Percentiles rank a stretch among this genome's conserved stretches.
These are phyloP conservation scores for Nematostella vectensis DNA, from an alignment of 92 coral and sea anemone genomes.

Conservation along the genomic window DNA sequence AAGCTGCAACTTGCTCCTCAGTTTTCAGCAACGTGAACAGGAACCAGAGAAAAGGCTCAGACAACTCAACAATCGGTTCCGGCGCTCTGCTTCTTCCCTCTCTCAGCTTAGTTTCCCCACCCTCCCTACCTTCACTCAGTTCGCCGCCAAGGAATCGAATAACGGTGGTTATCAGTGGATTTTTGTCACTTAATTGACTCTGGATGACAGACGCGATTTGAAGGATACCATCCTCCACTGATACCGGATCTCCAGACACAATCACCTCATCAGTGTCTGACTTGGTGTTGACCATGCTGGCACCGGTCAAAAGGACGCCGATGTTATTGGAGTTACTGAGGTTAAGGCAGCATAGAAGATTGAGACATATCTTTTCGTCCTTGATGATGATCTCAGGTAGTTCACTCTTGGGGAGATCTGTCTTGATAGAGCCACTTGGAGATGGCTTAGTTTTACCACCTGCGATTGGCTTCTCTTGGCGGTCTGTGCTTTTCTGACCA, in stretches of 20 bases:
- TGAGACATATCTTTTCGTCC: slow-evolving; percentile 30
- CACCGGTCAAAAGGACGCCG: slow-evolving; percentile 28
- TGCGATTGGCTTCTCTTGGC: not conserved
- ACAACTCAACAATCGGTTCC: slow-evolving; percentile 23
- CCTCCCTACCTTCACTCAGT: not conserved
- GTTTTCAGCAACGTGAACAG: slow-evolving; percentile 53
- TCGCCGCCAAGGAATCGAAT: slow-evolving; percentile 9
- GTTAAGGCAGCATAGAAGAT: slow-evolving; percentile 69
- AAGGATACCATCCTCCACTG: slow-evolving; percentile 85
- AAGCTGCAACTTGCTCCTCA: slow-evolving; percentile 46
- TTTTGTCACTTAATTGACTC: slow-evolving; percentile 37
- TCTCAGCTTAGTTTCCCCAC: no score
- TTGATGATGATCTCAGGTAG: slow-evolving; percentile 32
- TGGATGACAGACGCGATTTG: slow-evolving; percentile 62
- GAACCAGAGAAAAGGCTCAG: slow-evolving; percentile 84
- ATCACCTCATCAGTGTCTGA: slow-evolving; percentile 10
- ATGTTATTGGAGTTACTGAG: slow-evolving; percentile 49
- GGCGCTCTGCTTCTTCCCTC: not conserved
- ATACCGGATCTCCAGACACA: slow-evolving; percentile 45
- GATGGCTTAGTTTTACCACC: not conserved
- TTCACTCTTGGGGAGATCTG: not conserved
- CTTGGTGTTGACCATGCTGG: slow-evolving; percentile 16
- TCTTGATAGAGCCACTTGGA: not conserved
- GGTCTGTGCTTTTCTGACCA: not conserved
- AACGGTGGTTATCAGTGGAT: slow-evolving; percentile 8